Conservation (phyloP, 2,797 vertebrate species). For the Onychomys arenicola region DNA sequence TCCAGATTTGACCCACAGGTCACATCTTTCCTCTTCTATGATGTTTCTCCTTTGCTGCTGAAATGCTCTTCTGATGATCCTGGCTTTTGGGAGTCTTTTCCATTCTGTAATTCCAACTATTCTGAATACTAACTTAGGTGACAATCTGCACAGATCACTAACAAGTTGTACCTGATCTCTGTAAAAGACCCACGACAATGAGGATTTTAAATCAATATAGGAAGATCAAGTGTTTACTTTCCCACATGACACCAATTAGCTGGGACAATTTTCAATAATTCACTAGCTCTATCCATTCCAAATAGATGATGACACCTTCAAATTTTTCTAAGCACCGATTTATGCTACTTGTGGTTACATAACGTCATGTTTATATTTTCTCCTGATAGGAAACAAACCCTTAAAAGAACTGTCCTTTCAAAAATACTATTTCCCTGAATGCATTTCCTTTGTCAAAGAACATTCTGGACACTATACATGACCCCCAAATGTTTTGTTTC, state of each 20-base stretch:
- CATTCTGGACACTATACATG: background rate
- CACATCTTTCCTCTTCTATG: background rate
- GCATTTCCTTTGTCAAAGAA: background rate
- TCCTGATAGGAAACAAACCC: background rate
- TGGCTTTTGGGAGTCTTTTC: background rate
- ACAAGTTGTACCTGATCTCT: background rate
- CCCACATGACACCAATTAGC: background rate
- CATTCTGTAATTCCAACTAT: slow-evolving; percentile 36
- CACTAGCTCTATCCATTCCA: background rate
- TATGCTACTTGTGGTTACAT: background rate
- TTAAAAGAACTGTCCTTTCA: background rate
- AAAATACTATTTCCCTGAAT: background rate
- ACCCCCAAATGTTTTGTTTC: background rate
- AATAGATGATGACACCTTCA: background rate
- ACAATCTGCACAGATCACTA: slow-evolving; percentile 17
- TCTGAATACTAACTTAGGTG: slow-evolving; percentile 2
- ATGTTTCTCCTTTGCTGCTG: background rate
- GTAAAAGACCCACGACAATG: background rate
- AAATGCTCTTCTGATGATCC: background rate
- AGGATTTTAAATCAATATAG: background rate
- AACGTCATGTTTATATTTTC: slow-evolving; percentile 19
- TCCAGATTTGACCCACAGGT: background rate
- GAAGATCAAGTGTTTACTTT: background rate
- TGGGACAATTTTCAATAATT: background rate
- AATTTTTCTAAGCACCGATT: background rate